A percentile compares a stretch with the other conserved stretches of the same genome.
Evolutionary conservation across 2,888 invertebrate genomes (phyloP).

Genomic region (Agrotis puta): DNA sequence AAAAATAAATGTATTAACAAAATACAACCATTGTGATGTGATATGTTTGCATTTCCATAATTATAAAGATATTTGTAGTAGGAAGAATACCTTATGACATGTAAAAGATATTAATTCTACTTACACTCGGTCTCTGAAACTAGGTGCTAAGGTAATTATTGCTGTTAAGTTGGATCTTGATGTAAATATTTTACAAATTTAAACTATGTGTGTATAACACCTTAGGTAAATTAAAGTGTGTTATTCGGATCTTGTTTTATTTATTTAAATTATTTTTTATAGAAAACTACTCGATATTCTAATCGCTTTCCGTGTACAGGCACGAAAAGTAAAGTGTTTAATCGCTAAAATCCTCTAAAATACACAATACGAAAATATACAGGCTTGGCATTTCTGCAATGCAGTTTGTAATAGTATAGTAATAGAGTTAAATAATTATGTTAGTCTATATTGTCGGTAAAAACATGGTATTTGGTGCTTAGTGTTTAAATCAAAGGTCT

Average conservation of each 20-base stretch:
- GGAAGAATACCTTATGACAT: background rate
- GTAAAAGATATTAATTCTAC: constrained; percentile 29
- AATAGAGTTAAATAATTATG: too few species aligned
- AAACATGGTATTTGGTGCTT: background rate
- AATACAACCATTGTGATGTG: constrained; percentile 22
- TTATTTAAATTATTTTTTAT: constrained; percentile 16
- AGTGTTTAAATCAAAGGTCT: background rate
- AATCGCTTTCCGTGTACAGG: background rate
- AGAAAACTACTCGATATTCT: background rate
- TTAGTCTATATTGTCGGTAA: background rate
- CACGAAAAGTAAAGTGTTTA: background rate
- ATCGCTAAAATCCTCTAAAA: background rate
- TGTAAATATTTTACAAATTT: constrained; percentile 27
- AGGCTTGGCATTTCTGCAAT: background rate
- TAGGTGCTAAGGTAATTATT: background rate
- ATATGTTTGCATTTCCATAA: constrained; percentile 30
- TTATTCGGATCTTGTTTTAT: constrained; percentile 36
- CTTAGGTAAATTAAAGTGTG: constrained; percentile 34
- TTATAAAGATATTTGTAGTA: constrained; percentile 10
- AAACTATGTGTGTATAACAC: constrained; percentile 22
- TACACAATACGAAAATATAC: too few species aligned
- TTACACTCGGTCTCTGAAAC: background rate
- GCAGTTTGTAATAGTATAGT: too few species aligned
- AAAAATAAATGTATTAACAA: constrained; percentile 8
- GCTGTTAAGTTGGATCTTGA: constrained; percentile 3